Evolutionary conservation across 1,140 invertebrate genomes (phyloP), one percentile per base, ranked within the genome.

Genomic region (Microplitis mediator): DNA sequence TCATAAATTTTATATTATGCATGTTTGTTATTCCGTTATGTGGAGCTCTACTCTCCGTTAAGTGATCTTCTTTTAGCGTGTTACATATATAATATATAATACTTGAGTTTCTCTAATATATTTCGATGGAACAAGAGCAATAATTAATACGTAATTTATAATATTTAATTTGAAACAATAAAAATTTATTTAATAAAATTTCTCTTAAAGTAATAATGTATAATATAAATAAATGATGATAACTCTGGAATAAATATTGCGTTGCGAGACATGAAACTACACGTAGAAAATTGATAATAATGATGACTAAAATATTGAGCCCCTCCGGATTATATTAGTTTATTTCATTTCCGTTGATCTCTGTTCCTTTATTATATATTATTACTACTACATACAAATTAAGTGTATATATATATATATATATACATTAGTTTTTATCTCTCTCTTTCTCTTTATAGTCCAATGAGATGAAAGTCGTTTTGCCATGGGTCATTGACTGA

Each of bases 261-360:
- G 31, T 58, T 6, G 11, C 39, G 56, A 23, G 52, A 54, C 56
- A 58, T 58, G 16, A 9, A 58, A 23, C 23, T 23, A 9, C 16
- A 58, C 23, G n/a, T 8, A 23, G 16, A 64, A 65, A 66, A 72
- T 56, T 66, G 16, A 54, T n/a, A 66, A 54, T n/a, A 66, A 52
- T 45, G 35, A 60, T 60, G 39, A 45, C 39, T 45, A 11, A 11
- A 50, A 11, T 6, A 60, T 51, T 23, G 16, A 66, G 51, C 66
- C 62, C 72, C 75, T 79, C 81, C 80, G 83, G 84, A 84, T 84
- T 77, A 81, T 34, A 52, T 70, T 82, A 80, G 76, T 84, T 84
- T 80, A 86, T 78, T 84, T 69, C 76, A 84, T 82, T 86, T 86
- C 84, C 84, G 83, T 81, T 76, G 81, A 84, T 83, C 78, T 78